Evolutionary conservation across 2,113 vertebrate species (phyloP).

Genomic region (Ictalurus furcatus): DNA sequence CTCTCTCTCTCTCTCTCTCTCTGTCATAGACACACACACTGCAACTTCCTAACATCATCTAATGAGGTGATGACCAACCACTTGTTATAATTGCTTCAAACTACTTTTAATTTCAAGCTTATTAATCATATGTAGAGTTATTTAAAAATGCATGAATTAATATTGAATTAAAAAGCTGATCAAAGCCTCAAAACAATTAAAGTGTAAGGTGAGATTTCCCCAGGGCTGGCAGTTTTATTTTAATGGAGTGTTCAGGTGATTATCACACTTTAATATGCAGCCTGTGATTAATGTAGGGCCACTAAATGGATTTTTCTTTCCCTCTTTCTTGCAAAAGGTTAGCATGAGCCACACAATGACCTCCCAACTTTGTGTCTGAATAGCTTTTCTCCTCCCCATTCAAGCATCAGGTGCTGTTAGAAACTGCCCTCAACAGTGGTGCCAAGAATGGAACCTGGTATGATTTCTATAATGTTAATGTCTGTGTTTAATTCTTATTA

Average conservation of each 20-base stretch:
- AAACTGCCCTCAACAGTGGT: not conserved
- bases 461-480: slow-evolving; percentile 22
- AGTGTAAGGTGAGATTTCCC: slow-evolving; percentile 99
- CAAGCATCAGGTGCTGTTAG: slow-evolving; percentile 20
- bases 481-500: slow-evolving; percentile 16
- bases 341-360: slow-evolving; percentile 85
- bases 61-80: slow-evolving; percentile 99
- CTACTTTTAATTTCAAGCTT: slow-evolving; percentile 99
- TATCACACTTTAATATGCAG: slow-evolving; percentile 94
- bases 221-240: slow-evolving; percentile 97
- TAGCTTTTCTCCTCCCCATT: slow-evolving; percentile 43
- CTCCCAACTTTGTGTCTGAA: slow-evolving; percentile 72
- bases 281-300: slow-evolving; percentile 98
- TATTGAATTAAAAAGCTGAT: slow-evolving; percentile 99
- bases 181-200: slow-evolving; percentile 99
- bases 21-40: slow-evolving; percentile 60
- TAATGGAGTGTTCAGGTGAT: slow-evolving; percentile 99
- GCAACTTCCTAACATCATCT: slow-evolving; percentile 86
- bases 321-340: slow-evolving; percentile 75
- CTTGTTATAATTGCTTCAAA: slow-evolving; percentile 99
- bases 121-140: slow-evolving; percentile 99
- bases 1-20: slow-evolving; percentile 61
- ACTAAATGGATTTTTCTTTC: slow-evolving; percentile 89
- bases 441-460: not conserved
- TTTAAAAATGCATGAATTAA: slow-evolving; percentile 99